phyloP scores from a whole-genome alignment of 2,888 invertebrate species.

The Agrenia bidenticulata region DNA sequence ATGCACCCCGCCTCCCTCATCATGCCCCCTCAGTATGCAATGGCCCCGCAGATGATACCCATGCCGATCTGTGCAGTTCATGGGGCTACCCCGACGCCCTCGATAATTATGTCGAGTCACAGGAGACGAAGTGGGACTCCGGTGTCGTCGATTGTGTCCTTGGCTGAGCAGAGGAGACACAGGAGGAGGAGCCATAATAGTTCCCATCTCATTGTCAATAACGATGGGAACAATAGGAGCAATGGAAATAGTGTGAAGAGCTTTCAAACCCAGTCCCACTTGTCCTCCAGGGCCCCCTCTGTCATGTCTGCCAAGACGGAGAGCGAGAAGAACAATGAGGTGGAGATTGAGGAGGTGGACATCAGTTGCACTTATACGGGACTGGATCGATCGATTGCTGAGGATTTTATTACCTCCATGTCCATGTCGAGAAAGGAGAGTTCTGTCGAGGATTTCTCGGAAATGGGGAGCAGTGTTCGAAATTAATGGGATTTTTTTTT shows the following conservation, averaged over 20 bases:
- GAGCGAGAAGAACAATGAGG: conserved; percentile 45
- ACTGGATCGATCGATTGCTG: conserved; percentile 57
- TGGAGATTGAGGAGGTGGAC: conserved; percentile 55
- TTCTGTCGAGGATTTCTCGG: not conserved
- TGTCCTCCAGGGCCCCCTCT: conserved; percentile 5
- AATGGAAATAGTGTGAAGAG: conserved; percentile 4
- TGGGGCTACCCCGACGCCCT: conserved; percentile 4
- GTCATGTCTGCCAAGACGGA: conserved; percentile 26
- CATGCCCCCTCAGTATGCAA: conserved; percentile 9
- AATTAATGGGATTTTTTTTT: too few relatives aligned
- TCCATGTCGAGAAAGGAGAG: conserved; percentile 6
- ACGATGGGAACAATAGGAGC: not conserved
- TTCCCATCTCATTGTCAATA: too few relatives aligned
- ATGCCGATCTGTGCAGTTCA: conserved; percentile 13
- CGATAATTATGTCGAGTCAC: not conserved
- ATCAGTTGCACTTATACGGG: conserved; percentile 57
- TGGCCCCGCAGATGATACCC: conserved; percentile 27
- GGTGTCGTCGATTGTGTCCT: not conserved
- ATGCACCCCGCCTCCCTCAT: too few relatives aligned
- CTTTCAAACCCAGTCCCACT: conserved; percentile 1
- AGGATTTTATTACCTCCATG: conserved; percentile 55
- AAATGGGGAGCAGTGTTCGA: too few relatives aligned
- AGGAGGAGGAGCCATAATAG: not conserved
- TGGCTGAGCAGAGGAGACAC: not conserved
- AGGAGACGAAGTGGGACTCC: not conserved